These are phyloP conservation scores for Ormyrus pomaceus DNA, from an alignment of 2,888 invertebrate species.

Conservation along the genomic window DNA sequence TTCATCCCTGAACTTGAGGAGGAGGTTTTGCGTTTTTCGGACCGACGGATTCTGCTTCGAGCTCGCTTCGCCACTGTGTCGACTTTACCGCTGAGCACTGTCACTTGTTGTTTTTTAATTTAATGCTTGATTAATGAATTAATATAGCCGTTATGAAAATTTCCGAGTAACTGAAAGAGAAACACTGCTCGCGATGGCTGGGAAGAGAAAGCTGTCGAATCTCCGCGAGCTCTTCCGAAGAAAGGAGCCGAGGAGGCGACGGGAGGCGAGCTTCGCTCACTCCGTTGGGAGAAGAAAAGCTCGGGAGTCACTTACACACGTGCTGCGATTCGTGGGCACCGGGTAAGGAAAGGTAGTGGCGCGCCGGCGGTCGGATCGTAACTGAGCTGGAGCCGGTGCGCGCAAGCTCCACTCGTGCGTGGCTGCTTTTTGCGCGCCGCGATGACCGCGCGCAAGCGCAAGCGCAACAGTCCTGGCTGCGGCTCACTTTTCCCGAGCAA, in stretches of 20 bases:
- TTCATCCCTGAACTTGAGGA: not conserved
- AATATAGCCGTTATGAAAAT: too few species aligned
- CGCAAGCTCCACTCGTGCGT: not conserved
- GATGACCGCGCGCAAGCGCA: not conserved
- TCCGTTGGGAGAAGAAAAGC: too few species aligned
- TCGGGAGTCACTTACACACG: not conserved
- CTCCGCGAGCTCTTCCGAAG: too few species aligned
- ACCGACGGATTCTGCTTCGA: not conserved
- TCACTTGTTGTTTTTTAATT: too few species aligned
- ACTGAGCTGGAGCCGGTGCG: slow-evolving; percentile 63
- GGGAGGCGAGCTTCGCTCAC: not conserved
- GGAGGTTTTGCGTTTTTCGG: not conserved
- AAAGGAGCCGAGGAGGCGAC: not conserved
- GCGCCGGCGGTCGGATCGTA: slow-evolving; percentile 70
- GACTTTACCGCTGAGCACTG: too few species aligned
- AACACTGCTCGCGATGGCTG: too few species aligned
- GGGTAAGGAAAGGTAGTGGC: not conserved
- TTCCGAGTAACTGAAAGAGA: too few species aligned
- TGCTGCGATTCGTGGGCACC: slow-evolving; percentile 56
- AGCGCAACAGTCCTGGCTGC: not conserved
- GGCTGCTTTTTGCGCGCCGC: not conserved
- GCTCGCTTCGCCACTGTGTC: not conserved
- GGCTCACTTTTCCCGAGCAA: not conserved
- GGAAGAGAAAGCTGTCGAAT: too few species aligned
- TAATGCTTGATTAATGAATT: too few species aligned